Evolutionary conservation across 1,140 invertebrate genomes (phyloP).

Genomic region (Anastrepha obliqua): DNA sequence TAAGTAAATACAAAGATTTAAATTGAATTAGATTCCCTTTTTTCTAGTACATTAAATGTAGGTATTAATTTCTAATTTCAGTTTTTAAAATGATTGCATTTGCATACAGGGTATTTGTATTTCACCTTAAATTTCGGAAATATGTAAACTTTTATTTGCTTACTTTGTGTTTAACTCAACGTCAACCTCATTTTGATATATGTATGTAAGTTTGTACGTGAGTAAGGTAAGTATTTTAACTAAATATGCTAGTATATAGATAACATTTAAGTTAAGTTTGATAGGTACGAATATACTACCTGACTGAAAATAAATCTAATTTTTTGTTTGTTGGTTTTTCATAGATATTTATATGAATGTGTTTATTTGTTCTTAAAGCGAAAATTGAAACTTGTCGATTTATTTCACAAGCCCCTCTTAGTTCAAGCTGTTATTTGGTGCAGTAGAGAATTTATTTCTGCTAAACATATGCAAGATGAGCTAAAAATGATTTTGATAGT

Average conservation of each 20-base stretch:
- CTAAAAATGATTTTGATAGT: constrained; percentile 17
- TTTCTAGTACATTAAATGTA: not conserved
- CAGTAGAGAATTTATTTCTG: constrained; percentile 1
- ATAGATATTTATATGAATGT: not conserved
- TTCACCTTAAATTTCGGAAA: not conserved
- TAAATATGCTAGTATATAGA: not conserved
- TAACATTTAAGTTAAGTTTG: not conserved
- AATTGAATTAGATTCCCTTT: not conserved
- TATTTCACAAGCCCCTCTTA: not conserved
- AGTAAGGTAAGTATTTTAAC: not conserved
- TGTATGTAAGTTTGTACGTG: not conserved
- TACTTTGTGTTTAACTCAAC: not conserved
- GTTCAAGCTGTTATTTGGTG: not conserved
- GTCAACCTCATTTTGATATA: not conserved
- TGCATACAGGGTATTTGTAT: not conserved
- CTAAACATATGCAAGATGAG: constrained; percentile 30
- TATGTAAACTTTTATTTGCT: too few species aligned
- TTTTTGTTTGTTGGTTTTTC: too few species aligned
- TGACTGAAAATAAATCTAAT: too few species aligned
- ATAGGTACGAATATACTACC: not conserved
- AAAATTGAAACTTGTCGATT: not conserved
- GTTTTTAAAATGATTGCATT: constrained; percentile 28
- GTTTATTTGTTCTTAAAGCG: too few species aligned
- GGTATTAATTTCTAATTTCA: not conserved
- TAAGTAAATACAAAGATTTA: not conserved